A percentile compares a stretch with the other conserved stretches of the same genome.
phyloP scores from a whole-genome alignment of 2,113 vertebrate genomes.

The Onychostruthus taczanowskii region DNA sequence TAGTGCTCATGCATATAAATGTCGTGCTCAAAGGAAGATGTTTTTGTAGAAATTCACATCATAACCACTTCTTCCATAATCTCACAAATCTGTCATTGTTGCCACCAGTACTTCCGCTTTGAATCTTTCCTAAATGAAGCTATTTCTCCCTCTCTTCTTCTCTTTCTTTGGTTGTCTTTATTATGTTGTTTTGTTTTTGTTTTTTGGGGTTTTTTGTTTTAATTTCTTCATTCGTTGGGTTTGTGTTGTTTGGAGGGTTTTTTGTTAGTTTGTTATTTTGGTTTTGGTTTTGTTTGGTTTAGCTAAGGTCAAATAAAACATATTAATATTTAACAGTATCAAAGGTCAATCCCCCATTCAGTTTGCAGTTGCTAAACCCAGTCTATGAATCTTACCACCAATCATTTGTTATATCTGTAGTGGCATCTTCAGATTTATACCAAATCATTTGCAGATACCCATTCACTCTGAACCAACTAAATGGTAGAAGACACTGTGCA shows the following conservation, averaged over 20 bases:
- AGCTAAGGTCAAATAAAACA: background rate
- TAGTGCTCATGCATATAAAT: conserved; percentile 14
- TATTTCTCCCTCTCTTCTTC: background rate
- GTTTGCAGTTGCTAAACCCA: background rate
- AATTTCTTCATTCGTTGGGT: rapidly evolving
- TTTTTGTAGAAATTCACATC: background rate
- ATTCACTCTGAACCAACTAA: background rate
- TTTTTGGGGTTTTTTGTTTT: too few relatives aligned
- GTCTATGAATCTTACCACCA: background rate
- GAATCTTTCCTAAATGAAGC: background rate
- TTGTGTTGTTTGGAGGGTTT: background rate
- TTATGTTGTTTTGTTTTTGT: too few relatives aligned
- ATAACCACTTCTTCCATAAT: background rate
- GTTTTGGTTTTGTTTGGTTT: background rate
- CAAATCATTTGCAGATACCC: background rate
- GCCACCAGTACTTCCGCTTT: background rate
- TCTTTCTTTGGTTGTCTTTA: background rate
- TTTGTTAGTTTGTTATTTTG: background rate
- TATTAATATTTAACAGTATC: background rate
- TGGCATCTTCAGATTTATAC: background rate
- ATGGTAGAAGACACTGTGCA: background rate
- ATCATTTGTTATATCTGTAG: background rate
- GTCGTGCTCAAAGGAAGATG: background rate
- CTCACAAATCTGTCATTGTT: background rate
- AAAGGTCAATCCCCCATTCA: background rate